A percentile compares a stretch with the other conserved stretches of the same genome.
phyloP scores from a whole-genome alignment of 2,888 invertebrate species.

The Deilephila elpenor region DNA sequence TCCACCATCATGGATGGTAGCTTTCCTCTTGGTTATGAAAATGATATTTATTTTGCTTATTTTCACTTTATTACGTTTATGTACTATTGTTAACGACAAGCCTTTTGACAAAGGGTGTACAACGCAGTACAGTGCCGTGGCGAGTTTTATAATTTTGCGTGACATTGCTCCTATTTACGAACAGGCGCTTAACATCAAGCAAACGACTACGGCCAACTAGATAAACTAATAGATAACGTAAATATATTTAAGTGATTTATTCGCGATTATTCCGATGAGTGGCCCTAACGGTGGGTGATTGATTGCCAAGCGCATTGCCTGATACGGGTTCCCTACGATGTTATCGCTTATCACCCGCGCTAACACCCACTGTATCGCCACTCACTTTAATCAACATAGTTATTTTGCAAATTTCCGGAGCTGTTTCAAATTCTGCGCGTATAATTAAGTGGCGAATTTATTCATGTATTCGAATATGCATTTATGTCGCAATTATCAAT shows the following conservation, averaged over 20 bases:
- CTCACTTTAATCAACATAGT: conserved; percentile 16
- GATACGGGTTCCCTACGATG: conserved; percentile 12
- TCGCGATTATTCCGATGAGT: conserved; percentile 18
- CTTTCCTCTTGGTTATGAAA: too few species aligned
- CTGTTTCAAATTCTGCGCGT: not conserved
- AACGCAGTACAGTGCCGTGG: too few species aligned
- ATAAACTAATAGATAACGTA: not conserved
- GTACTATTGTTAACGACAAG: too few species aligned
- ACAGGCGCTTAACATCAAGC: too few species aligned
- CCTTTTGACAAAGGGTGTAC: too few species aligned
- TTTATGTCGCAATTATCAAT: conserved; percentile 4
- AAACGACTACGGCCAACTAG: too few species aligned
- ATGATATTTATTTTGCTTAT: too few species aligned
- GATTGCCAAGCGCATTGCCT: conserved; percentile 20
- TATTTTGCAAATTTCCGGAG: conserved; percentile 16
- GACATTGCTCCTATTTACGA: too few species aligned
- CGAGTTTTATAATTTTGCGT: too few species aligned
- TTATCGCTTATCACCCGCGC: conserved; percentile 15
- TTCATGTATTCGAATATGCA: not conserved
- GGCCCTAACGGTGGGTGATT: not conserved
- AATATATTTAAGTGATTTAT: conserved; percentile 14
- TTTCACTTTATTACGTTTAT: too few species aligned
- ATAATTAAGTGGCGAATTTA: not conserved
- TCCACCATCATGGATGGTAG: too few species aligned
- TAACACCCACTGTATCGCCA: not conserved